Base-by-base conservation (phyloP, 2,888 invertebrate species). In the Poecilus cupreus region DNA sequence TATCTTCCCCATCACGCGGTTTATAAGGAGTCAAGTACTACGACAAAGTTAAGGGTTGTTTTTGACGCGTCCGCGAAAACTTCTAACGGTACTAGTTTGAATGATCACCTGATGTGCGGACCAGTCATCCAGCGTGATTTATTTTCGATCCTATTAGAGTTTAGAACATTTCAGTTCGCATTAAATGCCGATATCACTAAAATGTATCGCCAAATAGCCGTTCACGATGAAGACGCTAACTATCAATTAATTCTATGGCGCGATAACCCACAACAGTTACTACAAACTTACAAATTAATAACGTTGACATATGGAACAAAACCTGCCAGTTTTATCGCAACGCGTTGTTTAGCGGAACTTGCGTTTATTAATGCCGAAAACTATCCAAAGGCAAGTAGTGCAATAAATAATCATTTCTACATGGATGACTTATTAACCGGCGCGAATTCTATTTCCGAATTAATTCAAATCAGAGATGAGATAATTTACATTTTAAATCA, bases 51-150 rank as follows among this genome's bases (percentile, higher is more conserved):
- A 8, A 16, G 60, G 4, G 60, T 60, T 10, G 60, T 60, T 1
- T 60, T 60, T 20, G 60, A 60, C 26, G 60, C 24, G 1, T 60
- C 60, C 11, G 20, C 20, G 60, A 60, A 60, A 60, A 60, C 60
- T 11, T 18, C 60, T 10, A 2, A 16, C 20, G n/a, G 26, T 4
- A 22, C 10, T 18, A n/a, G 1, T 60, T 13, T 60, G 1, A 60
- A 60, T 60, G 26, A 60, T 20, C 10, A n/a, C 5, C 22, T 24
- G 5, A 22, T 60, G n/a, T 10, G 1, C 8, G 60, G 60, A n/a
- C 60, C 16, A 20, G 13, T 13, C 0, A 20, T 60, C 6, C 60
- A 60, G 20, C 22, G 13, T 4, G 60, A 60, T 3, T 20, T 60
- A 60, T 18, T 60, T 11, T n/a, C n/a, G n/a, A n/a, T n/a, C n/a